A percentile compares a stretch with the other conserved stretches of the same genome.
These are phyloP conservation scores for Latrodectus elegans DNA, from an alignment of 2,888 invertebrate genomes.

Conservation along the genomic window DNA sequence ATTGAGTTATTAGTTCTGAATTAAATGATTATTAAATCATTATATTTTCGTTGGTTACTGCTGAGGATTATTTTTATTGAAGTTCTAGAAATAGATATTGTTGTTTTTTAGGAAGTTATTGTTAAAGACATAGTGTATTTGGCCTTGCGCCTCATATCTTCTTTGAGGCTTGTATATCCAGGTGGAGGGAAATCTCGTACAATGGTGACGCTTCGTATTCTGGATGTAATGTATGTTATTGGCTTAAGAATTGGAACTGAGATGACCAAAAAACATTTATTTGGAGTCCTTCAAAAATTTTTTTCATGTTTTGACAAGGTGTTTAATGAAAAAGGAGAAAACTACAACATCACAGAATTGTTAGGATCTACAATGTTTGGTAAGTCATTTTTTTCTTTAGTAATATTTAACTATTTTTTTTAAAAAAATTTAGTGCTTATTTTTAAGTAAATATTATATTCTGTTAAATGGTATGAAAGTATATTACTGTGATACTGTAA, in stretches of 20 bases:
- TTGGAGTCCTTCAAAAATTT: constrained; percentile 81
- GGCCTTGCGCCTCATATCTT: constrained; percentile 85
- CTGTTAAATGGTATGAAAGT: no score
- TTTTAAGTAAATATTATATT: no score
- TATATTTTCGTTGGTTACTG: no score
- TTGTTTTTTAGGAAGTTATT: constrained; percentile 84
- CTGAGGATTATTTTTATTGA: not conserved
- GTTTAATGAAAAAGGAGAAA: constrained; percentile 54
- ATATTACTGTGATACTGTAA: no score
- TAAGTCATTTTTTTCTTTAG: constrained; percentile 20
- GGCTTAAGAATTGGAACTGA: constrained; percentile 77
- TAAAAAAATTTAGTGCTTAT: no score
- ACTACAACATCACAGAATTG: constrained; percentile 33
- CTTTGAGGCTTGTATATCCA: constrained; percentile 87
- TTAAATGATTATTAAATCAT: no score
- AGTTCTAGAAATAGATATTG: not conserved
- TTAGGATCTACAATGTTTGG: constrained; percentile 3
- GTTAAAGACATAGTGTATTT: constrained; percentile 89
- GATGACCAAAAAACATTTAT: constrained; percentile 75
- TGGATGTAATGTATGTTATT: constrained; percentile 86
- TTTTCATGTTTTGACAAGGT: constrained; percentile 76
- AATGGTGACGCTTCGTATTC: constrained; percentile 85
- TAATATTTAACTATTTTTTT: no score
- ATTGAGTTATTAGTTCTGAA: no score
- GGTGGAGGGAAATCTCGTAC: constrained; percentile 85